These are phyloP conservation scores for Leptopterna dolabrata DNA, from an alignment of 2,888 invertebrate species.

Conservation along the genomic window DNA sequence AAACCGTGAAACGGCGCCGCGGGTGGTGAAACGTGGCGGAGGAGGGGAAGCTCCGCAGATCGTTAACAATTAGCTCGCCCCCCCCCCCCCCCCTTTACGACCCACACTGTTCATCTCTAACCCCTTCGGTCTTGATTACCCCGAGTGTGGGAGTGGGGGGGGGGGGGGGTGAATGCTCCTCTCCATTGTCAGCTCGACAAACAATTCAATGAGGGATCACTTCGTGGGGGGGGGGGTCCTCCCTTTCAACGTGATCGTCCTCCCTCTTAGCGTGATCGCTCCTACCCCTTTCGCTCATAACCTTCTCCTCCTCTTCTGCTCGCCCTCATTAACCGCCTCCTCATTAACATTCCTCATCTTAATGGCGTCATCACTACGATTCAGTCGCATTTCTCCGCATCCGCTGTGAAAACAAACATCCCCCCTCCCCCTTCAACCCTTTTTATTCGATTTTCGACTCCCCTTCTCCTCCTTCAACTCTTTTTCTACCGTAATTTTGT, in stretches of 20 bases:
- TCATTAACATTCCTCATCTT: conserved; percentile 46
- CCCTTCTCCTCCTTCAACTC: not conserved
- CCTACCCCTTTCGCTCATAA: not conserved
- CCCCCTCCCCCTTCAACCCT: not conserved
- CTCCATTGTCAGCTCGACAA: conserved; percentile 47
- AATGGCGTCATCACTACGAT: conserved; percentile 45
- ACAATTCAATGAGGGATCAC: conserved; percentile 51
- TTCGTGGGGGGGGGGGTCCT: too few species aligned
- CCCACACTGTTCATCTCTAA: not conserved
- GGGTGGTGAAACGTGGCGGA: not conserved
- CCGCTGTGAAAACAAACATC: not conserved
- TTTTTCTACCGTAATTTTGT: not conserved
- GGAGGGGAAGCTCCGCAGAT: conserved; percentile 13
- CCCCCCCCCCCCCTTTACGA: not conserved
- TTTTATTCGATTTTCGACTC: not conserved
- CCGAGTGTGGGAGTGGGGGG: too few species aligned
- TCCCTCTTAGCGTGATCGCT: not conserved
- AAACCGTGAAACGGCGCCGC: not conserved
- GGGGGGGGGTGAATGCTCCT: not conserved
- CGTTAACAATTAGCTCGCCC: conserved; percentile 34
- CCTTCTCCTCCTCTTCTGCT: not conserved
- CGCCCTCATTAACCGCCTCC: conserved; percentile 45
- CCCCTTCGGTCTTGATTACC: not conserved
- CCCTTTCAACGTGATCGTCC: not conserved
- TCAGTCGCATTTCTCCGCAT: conserved; percentile 39